These are phyloP conservation scores for Odontesthes bonariensis DNA, from an alignment of 2,113 vertebrate species.

Conservation along the genomic window DNA sequence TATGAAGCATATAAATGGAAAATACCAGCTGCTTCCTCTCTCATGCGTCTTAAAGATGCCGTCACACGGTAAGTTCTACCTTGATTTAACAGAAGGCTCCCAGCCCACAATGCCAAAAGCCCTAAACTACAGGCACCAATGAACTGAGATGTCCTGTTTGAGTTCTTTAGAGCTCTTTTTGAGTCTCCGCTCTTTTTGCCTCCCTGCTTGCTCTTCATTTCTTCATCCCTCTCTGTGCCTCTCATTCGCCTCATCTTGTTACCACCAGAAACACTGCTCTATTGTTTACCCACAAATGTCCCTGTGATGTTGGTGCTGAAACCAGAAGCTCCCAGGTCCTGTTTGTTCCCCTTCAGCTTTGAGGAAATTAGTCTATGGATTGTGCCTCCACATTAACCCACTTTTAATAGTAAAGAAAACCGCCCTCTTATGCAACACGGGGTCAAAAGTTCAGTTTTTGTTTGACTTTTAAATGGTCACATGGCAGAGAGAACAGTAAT, in stretches of 20 bases:
- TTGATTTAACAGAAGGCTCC: not conserved
- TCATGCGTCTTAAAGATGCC: not conserved
- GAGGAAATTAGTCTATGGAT: slow-evolving; percentile 19
- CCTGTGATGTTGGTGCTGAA: slow-evolving; percentile 23
- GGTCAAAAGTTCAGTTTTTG: slow-evolving; percentile 57
- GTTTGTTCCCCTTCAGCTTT: slow-evolving; percentile 28
- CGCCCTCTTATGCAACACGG: slow-evolving; percentile 19
- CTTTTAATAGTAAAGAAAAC: slow-evolving; percentile 31
- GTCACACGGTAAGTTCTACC: not conserved
- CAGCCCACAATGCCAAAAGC: not conserved
- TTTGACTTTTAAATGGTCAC: slow-evolving; percentile 34
- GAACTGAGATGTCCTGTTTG: not conserved
- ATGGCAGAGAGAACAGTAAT: slow-evolving; percentile 5
- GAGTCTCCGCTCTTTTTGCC: not conserved
- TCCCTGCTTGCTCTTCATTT: not conserved
- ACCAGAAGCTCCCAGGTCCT: not conserved
- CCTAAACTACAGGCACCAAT: not conserved
- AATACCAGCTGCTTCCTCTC: too few relatives aligned
- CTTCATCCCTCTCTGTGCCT: slow-evolving; percentile 25
- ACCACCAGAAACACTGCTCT: slow-evolving; percentile 53
- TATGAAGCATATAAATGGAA: not conserved
- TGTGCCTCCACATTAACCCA: slow-evolving; percentile 1
- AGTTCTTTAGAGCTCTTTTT: not conserved
- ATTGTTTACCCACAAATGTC: slow-evolving; percentile 50
- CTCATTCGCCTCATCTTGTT: slow-evolving; percentile 45